These are phyloP conservation scores for Heliothis virescens DNA, from an alignment of 1,140 invertebrate species.

Conservation along the genomic window DNA sequence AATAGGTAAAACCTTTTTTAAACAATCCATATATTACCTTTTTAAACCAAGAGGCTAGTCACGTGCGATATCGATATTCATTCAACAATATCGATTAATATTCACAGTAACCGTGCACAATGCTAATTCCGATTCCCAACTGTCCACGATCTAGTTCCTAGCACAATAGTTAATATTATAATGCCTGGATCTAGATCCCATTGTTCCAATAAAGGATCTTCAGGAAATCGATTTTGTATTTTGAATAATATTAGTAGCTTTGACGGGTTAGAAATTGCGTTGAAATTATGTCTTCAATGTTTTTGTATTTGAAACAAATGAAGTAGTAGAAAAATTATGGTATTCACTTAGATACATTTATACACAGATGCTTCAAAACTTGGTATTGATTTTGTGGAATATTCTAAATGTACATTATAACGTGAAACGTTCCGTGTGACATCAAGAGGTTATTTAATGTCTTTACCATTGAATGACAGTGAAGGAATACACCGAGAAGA, in stretches of 20 bases:
- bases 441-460: too few relatives aligned
- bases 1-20: too few relatives aligned
- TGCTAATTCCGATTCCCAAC: constrained; percentile 62
- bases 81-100: constrained; percentile 52
- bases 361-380: too few relatives aligned
- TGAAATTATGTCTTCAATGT: not conserved
- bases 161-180: constrained; percentile 69
- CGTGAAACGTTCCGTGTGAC: too few relatives aligned
- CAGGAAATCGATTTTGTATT: constrained; percentile 71
- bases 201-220: constrained; percentile 73
- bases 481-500: too few relatives aligned
- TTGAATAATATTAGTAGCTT: constrained; percentile 53
- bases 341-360: too few relatives aligned
- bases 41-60: not conserved
- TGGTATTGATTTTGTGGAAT: too few relatives aligned
- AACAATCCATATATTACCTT: too few relatives aligned
- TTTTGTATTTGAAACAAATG: too few relatives aligned
- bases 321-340: too few relatives aligned
- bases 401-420: too few relatives aligned
- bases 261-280: constrained; percentile 34
- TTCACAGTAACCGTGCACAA: constrained; percentile 54
- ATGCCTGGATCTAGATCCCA: constrained; percentile 70
- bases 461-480: too few relatives aligned
- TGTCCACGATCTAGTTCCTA: constrained; percentile 58
- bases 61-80: constrained; percentile 7